These are phyloP conservation scores for Podabrus alpinus DNA, from an alignment of 2,888 invertebrate genomes.

Conservation along the genomic window DNA sequence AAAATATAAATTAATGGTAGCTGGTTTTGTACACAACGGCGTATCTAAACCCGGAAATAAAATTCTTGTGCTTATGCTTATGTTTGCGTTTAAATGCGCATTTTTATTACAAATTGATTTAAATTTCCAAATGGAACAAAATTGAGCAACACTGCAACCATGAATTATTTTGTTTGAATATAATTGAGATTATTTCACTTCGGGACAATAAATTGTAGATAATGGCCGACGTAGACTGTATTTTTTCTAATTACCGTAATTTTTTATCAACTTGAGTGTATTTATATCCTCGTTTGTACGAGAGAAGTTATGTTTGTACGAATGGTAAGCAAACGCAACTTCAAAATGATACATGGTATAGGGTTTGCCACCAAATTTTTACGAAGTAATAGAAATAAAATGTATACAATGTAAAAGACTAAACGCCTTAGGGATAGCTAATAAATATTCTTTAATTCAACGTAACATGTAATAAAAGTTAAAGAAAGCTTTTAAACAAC, in stretches of 20 bases:
- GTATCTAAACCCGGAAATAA: neutral
- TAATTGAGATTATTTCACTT: neutral
- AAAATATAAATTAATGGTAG: neutral
- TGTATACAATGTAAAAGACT: neutral
- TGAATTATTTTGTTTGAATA: neutral
- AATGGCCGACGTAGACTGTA: neutral
- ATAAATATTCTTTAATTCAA: neutral
- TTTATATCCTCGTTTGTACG: conserved; percentile 24
- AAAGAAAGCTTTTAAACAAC: neutral
- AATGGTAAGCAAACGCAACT: neutral
- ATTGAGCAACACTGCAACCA: neutral
- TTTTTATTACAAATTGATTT: neutral
- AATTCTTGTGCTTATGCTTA: neutral
- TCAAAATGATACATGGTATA: neutral
- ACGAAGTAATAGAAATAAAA: neutral
- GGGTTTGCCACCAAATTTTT: neutral
- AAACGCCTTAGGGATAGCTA: neutral
- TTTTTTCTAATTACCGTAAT: conserved; percentile 20
- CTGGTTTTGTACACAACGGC: neutral
- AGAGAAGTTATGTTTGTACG: conserved; percentile 12
- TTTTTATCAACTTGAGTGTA: conserved; percentile 19
- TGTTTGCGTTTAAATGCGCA: neutral
- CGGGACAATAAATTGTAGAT: neutral
- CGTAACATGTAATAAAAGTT: neutral
- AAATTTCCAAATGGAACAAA: neutral